Evolutionary conservation across 1,140 invertebrate species (phyloP).

Genomic region (Dendrolimus punctatus): DNA sequence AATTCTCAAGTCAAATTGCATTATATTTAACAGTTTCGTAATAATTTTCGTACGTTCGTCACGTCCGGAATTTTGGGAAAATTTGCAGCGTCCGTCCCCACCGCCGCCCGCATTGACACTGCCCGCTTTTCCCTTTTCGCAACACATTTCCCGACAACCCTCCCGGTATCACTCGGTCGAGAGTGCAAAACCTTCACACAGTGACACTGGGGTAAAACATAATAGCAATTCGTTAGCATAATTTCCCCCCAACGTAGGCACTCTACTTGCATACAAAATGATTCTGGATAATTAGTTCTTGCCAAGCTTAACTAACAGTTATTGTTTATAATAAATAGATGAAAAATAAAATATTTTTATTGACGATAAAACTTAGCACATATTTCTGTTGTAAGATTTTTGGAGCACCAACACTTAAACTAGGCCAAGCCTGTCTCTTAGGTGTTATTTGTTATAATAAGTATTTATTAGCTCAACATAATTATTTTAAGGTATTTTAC

Average conservation of each 20-base stretch:
- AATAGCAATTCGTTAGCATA: constrained; percentile 66
- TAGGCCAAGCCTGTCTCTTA: too few relatives aligned
- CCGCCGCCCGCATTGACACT: constrained; percentile 39
- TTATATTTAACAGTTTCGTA: constrained; percentile 6
- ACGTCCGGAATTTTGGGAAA: constrained; percentile 6
- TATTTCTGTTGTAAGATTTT: too few relatives aligned
- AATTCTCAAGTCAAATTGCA: too few relatives aligned
- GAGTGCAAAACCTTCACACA: constrained; percentile 67
- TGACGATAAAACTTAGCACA: too few relatives aligned
- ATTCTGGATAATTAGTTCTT: constrained; percentile 49
- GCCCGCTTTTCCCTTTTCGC: constrained; percentile 48
- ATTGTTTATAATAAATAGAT: constrained; percentile 8
- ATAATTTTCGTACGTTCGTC: constrained; percentile 10
- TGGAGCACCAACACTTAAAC: too few relatives aligned
- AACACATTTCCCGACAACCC: constrained; percentile 64
- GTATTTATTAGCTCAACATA: too few relatives aligned
- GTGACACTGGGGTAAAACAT: constrained; percentile 60
- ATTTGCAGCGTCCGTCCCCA: constrained; percentile 25
- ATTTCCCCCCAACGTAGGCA: constrained; percentile 29
- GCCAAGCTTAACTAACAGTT: constrained; percentile 16
- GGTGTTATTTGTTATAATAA: too few relatives aligned
- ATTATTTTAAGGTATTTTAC: too few relatives aligned
- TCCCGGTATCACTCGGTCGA: constrained; percentile 57
- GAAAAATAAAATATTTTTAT: too few relatives aligned
- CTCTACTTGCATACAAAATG: constrained; percentile 38